Evolutionary conservation across 2,888 invertebrate species (phyloP).

Genomic region (Formica aserva): DNA sequence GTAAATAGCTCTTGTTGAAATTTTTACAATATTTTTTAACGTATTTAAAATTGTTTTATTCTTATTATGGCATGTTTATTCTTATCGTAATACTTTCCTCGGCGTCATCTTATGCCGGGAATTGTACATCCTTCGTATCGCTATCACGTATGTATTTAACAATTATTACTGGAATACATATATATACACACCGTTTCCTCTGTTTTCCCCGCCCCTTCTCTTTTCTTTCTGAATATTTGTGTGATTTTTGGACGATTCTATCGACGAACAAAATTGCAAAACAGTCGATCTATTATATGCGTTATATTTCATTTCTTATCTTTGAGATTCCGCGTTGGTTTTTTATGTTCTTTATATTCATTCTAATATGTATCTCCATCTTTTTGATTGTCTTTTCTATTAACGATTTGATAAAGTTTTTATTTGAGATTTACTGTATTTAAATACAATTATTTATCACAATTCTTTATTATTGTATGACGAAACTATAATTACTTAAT

Average conservation of each 20-base stretch:
- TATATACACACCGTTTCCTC: neutral
- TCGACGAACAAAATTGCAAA: neutral
- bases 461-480: neutral
- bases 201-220: neutral
- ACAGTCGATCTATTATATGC: neutral
- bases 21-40: conserved; percentile 21
- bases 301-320: neutral
- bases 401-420: conserved; percentile 13
- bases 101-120: conserved; percentile 51
- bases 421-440: neutral
- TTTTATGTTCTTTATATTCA: neutral
- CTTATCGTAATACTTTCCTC: conserved; percentile 35
- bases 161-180: conserved; percentile 50
- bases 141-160: conserved; percentile 67
- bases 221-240: neutral
- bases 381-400: neutral
- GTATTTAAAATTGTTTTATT: conserved; percentile 23
- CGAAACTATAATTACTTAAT: neutral
- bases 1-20: conserved; percentile 19
- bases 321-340: neutral
- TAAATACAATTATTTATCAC: neutral
- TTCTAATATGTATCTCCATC: neutral
- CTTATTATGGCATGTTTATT: neutral
- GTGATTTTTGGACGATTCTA: neutral
- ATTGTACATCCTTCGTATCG: conserved; percentile 51